A percentile compares a stretch with the other conserved stretches of the same genome.
Evolutionary conservation across 2,797 vertebrate genomes (phyloP).

Genomic region (Neomorphus geoffroyi): DNA sequence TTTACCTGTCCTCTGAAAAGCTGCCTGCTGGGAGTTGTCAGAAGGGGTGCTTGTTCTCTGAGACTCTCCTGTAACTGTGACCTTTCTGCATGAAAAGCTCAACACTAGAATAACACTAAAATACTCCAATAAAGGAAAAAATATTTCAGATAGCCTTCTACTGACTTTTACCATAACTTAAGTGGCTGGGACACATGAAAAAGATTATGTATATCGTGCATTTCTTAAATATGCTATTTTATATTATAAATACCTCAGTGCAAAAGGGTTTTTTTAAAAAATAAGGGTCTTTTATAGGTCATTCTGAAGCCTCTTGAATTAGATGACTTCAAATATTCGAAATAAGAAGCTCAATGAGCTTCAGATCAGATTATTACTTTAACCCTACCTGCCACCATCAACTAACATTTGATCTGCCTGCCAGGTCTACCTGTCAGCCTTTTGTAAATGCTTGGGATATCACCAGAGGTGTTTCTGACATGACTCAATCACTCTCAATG

Average conservation of each 20-base stretch:
- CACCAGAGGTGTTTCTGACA: not conserved
- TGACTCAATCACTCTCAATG: not conserved
- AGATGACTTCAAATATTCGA: not conserved
- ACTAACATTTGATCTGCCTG: not conserved
- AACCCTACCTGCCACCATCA: not conserved
- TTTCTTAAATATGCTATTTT: not conserved
- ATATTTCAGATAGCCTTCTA: not conserved
- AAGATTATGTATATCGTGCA: not conserved
- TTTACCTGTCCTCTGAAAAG: not conserved
- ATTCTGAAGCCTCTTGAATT: not conserved
- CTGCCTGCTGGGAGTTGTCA: not conserved
- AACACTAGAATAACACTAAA: not conserved
- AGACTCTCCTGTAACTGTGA: not conserved
- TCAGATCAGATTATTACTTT: not conserved
- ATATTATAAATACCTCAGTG: not conserved
- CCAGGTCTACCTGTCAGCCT: not conserved
- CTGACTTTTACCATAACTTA: not conserved
- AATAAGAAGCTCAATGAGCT: not conserved
- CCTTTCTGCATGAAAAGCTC: not conserved
- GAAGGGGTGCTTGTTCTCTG: not conserved
- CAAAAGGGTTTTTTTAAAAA: not conserved
- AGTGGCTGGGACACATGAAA: not conserved
- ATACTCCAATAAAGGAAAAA: not conserved
- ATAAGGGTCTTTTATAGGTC: rapidly evolving
- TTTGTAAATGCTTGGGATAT: not conserved